Conservation (phyloP, 2,888 invertebrate species). For the Euphydryas editha region DNA sequence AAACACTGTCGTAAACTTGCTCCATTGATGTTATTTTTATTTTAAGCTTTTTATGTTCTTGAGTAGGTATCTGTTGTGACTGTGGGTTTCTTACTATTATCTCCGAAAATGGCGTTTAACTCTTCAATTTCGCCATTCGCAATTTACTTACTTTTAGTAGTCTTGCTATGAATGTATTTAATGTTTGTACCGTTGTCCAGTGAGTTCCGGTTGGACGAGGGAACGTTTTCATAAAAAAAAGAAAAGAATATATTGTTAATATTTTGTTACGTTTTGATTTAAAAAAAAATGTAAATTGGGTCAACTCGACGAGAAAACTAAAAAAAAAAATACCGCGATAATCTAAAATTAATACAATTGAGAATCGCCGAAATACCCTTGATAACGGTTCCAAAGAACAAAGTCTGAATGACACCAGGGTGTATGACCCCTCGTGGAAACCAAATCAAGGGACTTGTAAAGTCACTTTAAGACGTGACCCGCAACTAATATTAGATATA, state of each 20-base stretch:
- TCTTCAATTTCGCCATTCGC: slow-evolving; percentile 54
- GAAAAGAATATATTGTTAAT: background rate
- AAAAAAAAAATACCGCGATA: background rate
- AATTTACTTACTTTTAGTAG: slow-evolving; percentile 60
- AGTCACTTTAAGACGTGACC: slow-evolving; percentile 88
- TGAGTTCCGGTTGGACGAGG: slow-evolving; percentile 59
- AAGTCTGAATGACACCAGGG: slow-evolving; percentile 72
- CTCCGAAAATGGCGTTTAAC: slow-evolving; percentile 53
- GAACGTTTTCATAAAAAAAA: slow-evolving; percentile 46
- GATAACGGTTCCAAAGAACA: slow-evolving; percentile 64
- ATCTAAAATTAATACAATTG: background rate
- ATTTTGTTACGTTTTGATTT: background rate
- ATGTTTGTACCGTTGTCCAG: slow-evolving; percentile 60
- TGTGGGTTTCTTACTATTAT: slow-evolving; percentile 64
- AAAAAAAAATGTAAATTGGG: background rate
- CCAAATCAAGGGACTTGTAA: slow-evolving; percentile 88
- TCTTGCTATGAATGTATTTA: slow-evolving; percentile 64
- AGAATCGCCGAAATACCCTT: slow-evolving; percentile 52
- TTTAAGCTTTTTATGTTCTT: slow-evolving; percentile 72
- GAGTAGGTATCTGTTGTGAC: slow-evolving; percentile 68
- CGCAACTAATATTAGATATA: slow-evolving; percentile 22
- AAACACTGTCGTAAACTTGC: slow-evolving; percentile 60
- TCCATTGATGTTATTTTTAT: slow-evolving; percentile 63
- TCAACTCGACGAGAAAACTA: background rate
- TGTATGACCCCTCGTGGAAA: slow-evolving; percentile 89